Conservation (phyloP, 2,113 vertebrate genomes). For the Corythoichthys haematopterus region DNA sequence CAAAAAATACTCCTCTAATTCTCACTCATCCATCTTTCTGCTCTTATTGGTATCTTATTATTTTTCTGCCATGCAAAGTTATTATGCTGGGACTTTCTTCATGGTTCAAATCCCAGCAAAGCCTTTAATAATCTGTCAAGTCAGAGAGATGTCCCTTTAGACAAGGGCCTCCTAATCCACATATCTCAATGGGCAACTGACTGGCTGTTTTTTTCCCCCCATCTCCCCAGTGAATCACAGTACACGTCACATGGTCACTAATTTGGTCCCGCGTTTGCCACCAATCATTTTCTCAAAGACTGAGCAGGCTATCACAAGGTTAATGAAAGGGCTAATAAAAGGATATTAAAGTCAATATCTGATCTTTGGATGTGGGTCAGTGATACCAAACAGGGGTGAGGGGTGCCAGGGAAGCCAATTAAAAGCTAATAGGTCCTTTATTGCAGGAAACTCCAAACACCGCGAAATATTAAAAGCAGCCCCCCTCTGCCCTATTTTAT, state of each 20-base stretch:
- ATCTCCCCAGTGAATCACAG: conserved; percentile 31
- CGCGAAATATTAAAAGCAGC: too few relatives aligned
- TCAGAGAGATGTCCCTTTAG: conserved; percentile 69
- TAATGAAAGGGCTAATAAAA: conserved; percentile 69
- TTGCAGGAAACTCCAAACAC: conserved; percentile 24
- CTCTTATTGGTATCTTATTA: conserved; percentile 74
- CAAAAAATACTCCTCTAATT: conserved; percentile 49
- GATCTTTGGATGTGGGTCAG: conserved; percentile 59
- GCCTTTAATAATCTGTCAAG: conserved; percentile 74
- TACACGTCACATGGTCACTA: conserved; percentile 48
- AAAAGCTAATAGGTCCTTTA: conserved; percentile 53
- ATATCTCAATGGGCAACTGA: conserved; percentile 70
- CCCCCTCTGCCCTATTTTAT: not conserved
- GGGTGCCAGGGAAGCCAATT: conserved; percentile 27
- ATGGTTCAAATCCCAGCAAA: conserved; percentile 72
- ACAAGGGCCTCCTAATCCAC: conserved; percentile 74
- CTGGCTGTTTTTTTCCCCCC: conserved; percentile 33
- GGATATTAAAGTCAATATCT: conserved; percentile 57
- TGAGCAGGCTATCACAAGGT: conserved; percentile 46
- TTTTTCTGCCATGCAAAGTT: conserved; percentile 66
- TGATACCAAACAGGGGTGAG: conserved; percentile 11
- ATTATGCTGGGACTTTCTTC: conserved; percentile 73
- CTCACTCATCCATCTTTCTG: conserved; percentile 17
- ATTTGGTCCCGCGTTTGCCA: conserved; percentile 23
- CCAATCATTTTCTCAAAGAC: conserved; percentile 39